Base-by-base conservation (phyloP, 2,113 vertebrate genomes). In the Semicossyphus pulcher region DNA sequence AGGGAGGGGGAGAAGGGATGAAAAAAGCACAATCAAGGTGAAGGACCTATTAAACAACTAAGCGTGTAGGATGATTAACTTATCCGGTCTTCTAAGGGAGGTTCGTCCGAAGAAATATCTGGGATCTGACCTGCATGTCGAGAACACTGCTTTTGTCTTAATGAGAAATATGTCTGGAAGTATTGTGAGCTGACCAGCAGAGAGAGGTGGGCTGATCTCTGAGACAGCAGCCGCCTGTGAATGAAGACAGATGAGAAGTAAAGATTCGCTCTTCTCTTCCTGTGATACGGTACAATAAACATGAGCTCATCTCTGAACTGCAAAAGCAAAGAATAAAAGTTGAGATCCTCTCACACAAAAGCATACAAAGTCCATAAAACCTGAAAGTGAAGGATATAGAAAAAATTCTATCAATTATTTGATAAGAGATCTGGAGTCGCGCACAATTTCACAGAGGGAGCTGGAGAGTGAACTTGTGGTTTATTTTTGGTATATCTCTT, bases 401-500 rank as follows among this genome's bases (percentile, higher is more conserved):
- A 32, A 25, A 65, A 63, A 82, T 74, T 78, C 60, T 63, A 82
- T 88, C 80, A 73, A 80, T 88, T 86, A 89, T 89, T 88, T 87
- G 81, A 87, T 87, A 86, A 90, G 70, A 16, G 66, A 80, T 78
- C 80, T 72, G 39, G 58, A 76, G 58, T 73, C 5, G 25, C 54
- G 49, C 41, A 61, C 78, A 67, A 75, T 84, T 90, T 86, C 76
- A 76, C 71, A 58, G 70, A 68, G 42, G 25, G 52, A 75, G 60
- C 64, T 29, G 54, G 44, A 64, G 68, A 70, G 59, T 59, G 68
- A 85, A 79, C 72, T 82, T 82, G n/a, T 74, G 72, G 87, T 83
- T 78, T 86, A 80, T 80, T 81, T 88, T 74, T 64, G 45, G 32
- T 78, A 42, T 60, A 80, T 81, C 45, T 54, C 68, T 56, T 72